A percentile compares a stretch with the other conserved stretches of the same genome.
These are phyloP conservation scores for Peromyscus nudipes DNA, from an alignment of 2,797 vertebrate genomes.

Conservation along the genomic window DNA sequence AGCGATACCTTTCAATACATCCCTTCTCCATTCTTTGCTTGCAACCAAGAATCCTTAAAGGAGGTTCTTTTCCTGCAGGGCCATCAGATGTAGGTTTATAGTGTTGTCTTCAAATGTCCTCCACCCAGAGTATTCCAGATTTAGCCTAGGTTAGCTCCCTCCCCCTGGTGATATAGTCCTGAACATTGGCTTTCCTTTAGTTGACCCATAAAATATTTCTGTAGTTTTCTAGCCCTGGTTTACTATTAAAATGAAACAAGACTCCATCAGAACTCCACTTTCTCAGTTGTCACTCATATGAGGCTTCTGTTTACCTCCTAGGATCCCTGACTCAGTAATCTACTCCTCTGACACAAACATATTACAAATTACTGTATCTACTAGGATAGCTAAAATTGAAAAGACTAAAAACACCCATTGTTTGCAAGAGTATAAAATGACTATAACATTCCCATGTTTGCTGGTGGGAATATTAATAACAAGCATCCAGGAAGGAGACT, in stretches of 20 bases:
- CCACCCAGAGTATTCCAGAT: not conserved
- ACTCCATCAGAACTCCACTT: not conserved
- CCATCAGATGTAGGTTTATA: not conserved
- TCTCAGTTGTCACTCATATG: not conserved
- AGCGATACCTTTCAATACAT: not conserved
- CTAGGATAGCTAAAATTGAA: not conserved
- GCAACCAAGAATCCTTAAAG: not conserved
- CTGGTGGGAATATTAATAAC: not conserved
- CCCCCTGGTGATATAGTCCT: not conserved
- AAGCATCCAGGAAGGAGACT: not conserved
- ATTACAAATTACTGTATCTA: not conserved
- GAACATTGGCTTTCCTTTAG: conserved; percentile 10
- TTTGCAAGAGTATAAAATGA: not conserved
- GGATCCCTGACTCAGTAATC: not conserved
- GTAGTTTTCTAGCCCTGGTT: conserved; percentile 3
- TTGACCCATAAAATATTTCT: conserved; percentile 22
- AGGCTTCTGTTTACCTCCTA: not conserved
- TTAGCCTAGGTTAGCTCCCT: not conserved
- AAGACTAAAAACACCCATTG: not conserved
- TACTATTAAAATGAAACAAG: conserved; percentile 13
- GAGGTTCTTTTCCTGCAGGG: not conserved
- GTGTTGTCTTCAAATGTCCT: not conserved
- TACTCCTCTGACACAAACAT: not conserved
- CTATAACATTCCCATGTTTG: not conserved
- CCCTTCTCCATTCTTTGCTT: not conserved